Percentiles rank a stretch among this genome's conserved stretches.
Evolutionary conservation across 2,888 invertebrate species (phyloP).

Genomic region (Phyllotreta cruciferae): DNA sequence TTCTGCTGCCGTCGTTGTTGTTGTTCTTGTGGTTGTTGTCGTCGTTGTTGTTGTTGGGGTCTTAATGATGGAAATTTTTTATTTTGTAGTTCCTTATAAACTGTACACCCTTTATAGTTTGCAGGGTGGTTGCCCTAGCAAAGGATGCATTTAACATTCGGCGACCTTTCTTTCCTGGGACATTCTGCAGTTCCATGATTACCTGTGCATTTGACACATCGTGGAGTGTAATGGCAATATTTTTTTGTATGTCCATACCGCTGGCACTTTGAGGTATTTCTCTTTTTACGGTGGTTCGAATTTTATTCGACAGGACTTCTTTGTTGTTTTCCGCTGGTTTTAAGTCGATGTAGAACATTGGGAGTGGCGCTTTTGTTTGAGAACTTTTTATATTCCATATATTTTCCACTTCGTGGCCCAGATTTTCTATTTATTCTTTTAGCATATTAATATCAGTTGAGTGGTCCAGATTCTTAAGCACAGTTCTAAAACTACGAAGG

Average conservation of each 20-base stretch:
- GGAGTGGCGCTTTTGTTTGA: slow-evolving; percentile 13
- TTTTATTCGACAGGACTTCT: neutral
- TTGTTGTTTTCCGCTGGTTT: neutral
- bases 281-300: neutral
- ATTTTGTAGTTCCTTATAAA: neutral
- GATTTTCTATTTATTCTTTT: neutral
- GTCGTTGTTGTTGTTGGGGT: neutral
- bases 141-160: neutral
- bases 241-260: neutral
- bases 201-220: neutral
- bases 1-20: neutral
- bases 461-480: neutral
- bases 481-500: neutral
- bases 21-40: neutral
- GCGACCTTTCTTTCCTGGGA: neutral
- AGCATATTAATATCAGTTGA: neutral
- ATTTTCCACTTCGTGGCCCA: neutral
- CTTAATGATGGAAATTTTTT: neutral
- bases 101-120: neutral
- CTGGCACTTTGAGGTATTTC: neutral
- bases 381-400: slow-evolving; percentile 2
- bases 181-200: neutral
- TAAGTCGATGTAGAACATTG: slow-evolving; percentile 4
- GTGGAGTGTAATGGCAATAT: neutral
- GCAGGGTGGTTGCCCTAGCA: neutral